Evolutionary conservation across 2,888 invertebrate species (phyloP), one percentile per base, ranked within the genome.

Genomic region (Lepidocyrtinus sp.): DNA sequence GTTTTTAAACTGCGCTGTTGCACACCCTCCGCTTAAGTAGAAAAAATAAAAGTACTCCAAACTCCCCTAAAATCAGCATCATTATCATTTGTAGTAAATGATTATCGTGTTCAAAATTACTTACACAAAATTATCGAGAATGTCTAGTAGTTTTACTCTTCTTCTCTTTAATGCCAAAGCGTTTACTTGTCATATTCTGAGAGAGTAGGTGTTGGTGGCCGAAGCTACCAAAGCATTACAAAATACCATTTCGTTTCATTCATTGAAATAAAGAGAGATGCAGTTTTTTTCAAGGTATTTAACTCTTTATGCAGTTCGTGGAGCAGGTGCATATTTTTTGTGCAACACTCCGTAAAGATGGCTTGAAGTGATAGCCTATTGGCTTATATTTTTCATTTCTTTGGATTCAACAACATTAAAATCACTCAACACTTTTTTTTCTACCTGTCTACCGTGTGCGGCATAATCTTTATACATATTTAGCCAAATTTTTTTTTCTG

Each of bases 281-380:
- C n/a, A n/a, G n/a, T n/a, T n/a, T n/a, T n/a, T n/a, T n/a, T n/a
- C n/a, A n/a, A n/a, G n/a, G n/a, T n/a, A n/a, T n/a, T n/a, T n/a
- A n/a, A n/a, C n/a, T n/a, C n/a, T n/a, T n/a, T n/a, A n/a, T n/a
- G 36, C 7, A 36, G 5, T 36, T 61, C n/a, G 67, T 67, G 22
- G 59, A 73, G 78, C 78, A 67, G 61, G 61, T 69, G 68, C 69
- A 46, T 17, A 36, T 9, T 46, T 17, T 71, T 81, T 75, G 81
- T 72, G 71, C 75, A 75, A 22, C 65, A 50, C 63, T 67, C 80
- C 75, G 75, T 59, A 62, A 81, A 81, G 81, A 81, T 81, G 81
- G 46, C 68, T 72, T 75, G 27, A 36, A 62, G 59, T 72, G 81
- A 81, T 81, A 81, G 72, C 75, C 81, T 75, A 75, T 62, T 74